Percentiles rank a stretch among this genome's conserved stretches.
These are phyloP conservation scores for Cyrtonyx montezumae DNA, from an alignment of 2,113 vertebrate genomes.

Conservation along the genomic window DNA sequence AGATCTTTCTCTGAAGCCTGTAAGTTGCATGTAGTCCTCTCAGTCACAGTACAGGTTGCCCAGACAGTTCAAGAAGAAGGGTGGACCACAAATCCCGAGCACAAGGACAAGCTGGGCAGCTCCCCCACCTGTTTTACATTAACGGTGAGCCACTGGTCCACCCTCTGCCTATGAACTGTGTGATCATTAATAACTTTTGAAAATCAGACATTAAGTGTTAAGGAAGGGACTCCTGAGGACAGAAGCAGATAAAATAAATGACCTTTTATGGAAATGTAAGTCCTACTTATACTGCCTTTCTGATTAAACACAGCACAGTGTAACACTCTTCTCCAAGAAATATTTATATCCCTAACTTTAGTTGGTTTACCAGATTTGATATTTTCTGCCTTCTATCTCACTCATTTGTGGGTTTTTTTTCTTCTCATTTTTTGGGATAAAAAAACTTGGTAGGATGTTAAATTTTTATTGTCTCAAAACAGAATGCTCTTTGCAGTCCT, in stretches of 20 bases:
- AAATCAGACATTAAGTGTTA: background rate
- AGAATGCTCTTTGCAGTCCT: background rate
- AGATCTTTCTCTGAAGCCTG: background rate
- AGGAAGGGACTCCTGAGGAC: background rate
- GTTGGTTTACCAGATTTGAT: background rate
- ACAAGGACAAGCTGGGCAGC: background rate
- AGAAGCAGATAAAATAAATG: background rate
- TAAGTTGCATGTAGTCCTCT: background rate
- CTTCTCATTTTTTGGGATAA: background rate
- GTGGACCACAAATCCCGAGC: background rate
- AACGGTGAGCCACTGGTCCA: background rate
- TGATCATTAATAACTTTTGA: background rate
- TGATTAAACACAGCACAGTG: background rate
- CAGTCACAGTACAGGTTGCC: background rate
- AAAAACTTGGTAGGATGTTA: background rate
- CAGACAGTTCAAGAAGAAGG: background rate
- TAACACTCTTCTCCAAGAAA: background rate
- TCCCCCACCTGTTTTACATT: rapidly evolving
- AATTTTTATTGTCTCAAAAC: background rate
- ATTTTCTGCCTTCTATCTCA: background rate
- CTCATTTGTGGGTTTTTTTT: background rate
- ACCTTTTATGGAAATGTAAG: background rate
- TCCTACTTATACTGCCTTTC: background rate
- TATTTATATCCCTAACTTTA: background rate
- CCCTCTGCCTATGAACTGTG: rapidly evolving